Percentiles rank a stretch among this genome's conserved stretches.
Evolutionary conservation across 1,140 invertebrate genomes (phyloP).

Genomic region (Latrodectus geometricus): DNA sequence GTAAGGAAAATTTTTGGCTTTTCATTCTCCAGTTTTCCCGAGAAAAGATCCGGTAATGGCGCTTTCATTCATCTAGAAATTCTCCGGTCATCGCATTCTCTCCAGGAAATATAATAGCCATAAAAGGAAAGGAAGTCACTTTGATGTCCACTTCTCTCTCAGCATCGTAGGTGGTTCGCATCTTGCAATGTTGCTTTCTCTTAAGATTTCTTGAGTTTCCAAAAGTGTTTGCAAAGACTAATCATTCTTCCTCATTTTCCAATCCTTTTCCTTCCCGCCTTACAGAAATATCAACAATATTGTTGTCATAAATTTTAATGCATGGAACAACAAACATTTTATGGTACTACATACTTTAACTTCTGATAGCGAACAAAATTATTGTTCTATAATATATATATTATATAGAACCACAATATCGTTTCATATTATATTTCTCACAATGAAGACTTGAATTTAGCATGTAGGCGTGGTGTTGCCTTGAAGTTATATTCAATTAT

Average conservation of each 20-base stretch:
- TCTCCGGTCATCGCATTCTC: background rate
- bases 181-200: background rate
- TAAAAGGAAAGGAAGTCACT: background rate
- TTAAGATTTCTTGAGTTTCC: background rate
- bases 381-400: no score
- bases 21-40: background rate
- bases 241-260: background rate
- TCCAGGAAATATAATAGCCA: background rate
- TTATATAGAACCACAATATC: no score
- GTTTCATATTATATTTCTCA: no score
- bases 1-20: background rate
- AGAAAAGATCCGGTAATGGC: background rate
- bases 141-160: background rate
- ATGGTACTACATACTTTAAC: no score
- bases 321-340: background rate
- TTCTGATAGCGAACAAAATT: no score
- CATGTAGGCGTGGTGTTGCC: no score
- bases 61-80: background rate
- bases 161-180: background rate
- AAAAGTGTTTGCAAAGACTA: background rate
- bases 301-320: background rate
- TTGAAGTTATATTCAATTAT: no score
- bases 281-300: background rate
- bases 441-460: no score
- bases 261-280: background rate